Percentiles rank a stretch among this genome's conserved stretches.
phyloP scores from a whole-genome alignment of 2,797 vertebrate genomes.

The Chrysocyon brachyurus region DNA sequence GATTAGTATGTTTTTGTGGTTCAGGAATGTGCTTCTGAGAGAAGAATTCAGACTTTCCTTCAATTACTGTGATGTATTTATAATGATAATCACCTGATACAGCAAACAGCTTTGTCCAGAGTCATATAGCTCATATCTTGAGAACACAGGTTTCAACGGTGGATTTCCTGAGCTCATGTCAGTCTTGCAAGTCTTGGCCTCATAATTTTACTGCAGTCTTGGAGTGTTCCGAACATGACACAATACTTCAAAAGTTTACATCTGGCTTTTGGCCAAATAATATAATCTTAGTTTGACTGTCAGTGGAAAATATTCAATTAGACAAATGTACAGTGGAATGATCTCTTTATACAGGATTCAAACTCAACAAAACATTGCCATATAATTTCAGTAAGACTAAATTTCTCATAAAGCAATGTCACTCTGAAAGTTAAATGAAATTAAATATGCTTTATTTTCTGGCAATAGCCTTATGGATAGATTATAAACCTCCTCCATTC shows the following conservation, averaged over 20 bases:
- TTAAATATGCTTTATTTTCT: conserved; percentile 61
- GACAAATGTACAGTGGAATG: conserved; percentile 69
- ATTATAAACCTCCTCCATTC: conserved; percentile 36
- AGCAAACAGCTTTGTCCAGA: conserved; percentile 49
- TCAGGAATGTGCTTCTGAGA: conserved; percentile 38
- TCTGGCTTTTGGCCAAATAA: conserved; percentile 81
- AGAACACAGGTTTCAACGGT: neutral
- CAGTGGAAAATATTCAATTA: conserved; percentile 85
- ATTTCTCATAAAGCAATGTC: conserved; percentile 74
- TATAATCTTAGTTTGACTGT: conserved; percentile 72
- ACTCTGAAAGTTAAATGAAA: conserved; percentile 60
- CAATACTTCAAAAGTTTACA: conserved; percentile 57
- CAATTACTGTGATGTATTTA: conserved; percentile 21
- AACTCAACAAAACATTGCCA: conserved; percentile 69
- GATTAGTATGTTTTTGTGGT: neutral
- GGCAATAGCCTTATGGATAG: neutral
- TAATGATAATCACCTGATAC: neutral
- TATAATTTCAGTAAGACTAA: conserved; percentile 55
- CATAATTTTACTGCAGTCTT: conserved; percentile 54
- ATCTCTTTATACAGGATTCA: conserved; percentile 69
- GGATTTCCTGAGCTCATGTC: conserved; percentile 48
- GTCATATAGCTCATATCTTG: neutral
- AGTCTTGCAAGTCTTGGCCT: neutral
- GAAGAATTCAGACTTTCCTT: neutral
- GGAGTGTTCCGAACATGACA: conserved; percentile 52